Evolutionary conservation across 2,113 vertebrate species (phyloP).

Genomic region (Rhinolophus ferrumequinum): DNA sequence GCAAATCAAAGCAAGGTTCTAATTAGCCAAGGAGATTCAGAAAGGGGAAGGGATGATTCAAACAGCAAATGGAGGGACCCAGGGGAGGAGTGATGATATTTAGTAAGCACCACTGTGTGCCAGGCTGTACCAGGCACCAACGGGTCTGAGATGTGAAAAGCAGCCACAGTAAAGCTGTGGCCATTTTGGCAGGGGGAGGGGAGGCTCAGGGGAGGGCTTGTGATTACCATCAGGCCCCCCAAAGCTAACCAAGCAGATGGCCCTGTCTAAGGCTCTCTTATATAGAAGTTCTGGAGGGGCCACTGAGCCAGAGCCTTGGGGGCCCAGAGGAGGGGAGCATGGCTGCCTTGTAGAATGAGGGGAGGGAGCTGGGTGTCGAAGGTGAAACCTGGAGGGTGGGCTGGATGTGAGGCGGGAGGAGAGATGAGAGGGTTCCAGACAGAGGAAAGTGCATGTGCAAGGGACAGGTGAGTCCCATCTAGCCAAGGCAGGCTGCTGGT

Average conservation of each 20-base stretch:
- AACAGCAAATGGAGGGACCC: background rate
- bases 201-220: background rate
- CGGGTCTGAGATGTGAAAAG: background rate
- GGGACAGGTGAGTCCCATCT: background rate
- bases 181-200: background rate
- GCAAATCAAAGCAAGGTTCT: background rate
- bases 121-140: fast-evolving
- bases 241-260: background rate
- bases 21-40: background rate
- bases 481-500: too few species aligned
- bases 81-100: background rate
- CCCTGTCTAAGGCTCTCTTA: background rate
- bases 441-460: too few species aligned
- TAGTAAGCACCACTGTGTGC: fast-evolving
- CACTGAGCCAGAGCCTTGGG: background rate
- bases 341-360: background rate
- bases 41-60: background rate
- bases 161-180: fast-evolving
- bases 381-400: background rate
- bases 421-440: background rate
- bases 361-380: background rate
- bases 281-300: background rate
- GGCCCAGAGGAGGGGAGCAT: background rate
- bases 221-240: background rate
- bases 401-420: background rate